phyloP scores from a whole-genome alignment of 2,888 invertebrate species.

The Aleiodes leptofemur region DNA sequence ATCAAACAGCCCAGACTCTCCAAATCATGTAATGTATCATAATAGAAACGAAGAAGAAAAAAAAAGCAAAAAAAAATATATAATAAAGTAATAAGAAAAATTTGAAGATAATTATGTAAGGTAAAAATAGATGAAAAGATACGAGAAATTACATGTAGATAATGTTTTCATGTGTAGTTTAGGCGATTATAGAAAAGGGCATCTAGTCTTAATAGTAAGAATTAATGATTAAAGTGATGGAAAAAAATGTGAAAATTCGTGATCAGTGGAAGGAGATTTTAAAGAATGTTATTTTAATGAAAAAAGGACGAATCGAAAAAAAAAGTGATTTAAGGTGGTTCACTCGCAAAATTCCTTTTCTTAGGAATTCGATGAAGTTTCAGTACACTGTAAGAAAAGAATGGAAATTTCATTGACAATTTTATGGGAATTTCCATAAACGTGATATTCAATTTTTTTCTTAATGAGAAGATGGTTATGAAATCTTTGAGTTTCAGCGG shows the following conservation, averaged over 20 bases:
- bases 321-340: not conserved
- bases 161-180: constrained; percentile 75
- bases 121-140: constrained; percentile 35
- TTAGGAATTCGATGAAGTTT: too few relatives aligned
- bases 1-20: constrained; percentile 33
- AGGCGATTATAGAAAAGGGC: constrained; percentile 66
- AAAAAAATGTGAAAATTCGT: constrained; percentile 38
- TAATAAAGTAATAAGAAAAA: constrained; percentile 17
- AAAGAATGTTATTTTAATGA: constrained; percentile 32
- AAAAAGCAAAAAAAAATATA: constrained; percentile 16
- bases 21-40: constrained; percentile 34
- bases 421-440: too few relatives aligned
- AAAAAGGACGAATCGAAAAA: not conserved
- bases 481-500: too few relatives aligned
- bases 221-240: not conserved
- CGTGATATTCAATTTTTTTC: too few relatives aligned
- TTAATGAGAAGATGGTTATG: too few relatives aligned
- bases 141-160: constrained; percentile 68
- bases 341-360: too few relatives aligned
- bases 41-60: constrained; percentile 9
- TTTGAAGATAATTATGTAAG: constrained; percentile 20
- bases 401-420: too few relatives aligned
- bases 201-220: constrained; percentile 66
- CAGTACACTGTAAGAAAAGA: too few relatives aligned
- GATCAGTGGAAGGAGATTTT: constrained; percentile 19